Evolutionary conservation across 1,140 invertebrate genomes (phyloP).

Genomic region (Liolophura sinensis): DNA sequence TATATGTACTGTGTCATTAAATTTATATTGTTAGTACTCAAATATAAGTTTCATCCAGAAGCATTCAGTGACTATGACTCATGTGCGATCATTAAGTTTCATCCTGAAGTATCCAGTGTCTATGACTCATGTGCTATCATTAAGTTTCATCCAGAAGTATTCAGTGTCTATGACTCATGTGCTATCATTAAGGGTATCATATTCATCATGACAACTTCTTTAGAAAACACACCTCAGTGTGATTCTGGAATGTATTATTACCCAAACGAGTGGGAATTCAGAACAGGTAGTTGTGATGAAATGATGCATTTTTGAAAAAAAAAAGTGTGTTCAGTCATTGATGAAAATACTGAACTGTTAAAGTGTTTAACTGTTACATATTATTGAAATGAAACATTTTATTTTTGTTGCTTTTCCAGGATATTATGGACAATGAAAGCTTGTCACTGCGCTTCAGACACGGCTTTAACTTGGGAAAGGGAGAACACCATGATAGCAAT

Average conservation of each 20-base stretch:
- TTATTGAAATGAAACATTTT: background rate
- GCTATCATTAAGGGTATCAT: no score
- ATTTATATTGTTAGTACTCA: background rate
- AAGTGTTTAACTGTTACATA: no score
- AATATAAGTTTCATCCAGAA: background rate
- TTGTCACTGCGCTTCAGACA: slow-evolving; percentile 29
- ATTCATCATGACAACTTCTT: no score
- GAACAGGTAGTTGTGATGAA: background rate
- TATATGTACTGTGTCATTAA: background rate
- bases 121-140: no score
- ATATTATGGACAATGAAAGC: slow-evolving; percentile 44
- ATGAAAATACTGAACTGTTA: background rate
- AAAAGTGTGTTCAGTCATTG: background rate
- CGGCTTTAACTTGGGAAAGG: slow-evolving; percentile 13
- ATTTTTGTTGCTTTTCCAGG: slow-evolving; percentile 29
- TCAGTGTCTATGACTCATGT: no score
- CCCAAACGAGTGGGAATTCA: background rate
- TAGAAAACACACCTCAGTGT: no score
- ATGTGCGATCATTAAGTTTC: no score
- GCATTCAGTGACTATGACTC: no score
- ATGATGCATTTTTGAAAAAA: background rate
- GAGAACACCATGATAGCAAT: slow-evolving; percentile 42
- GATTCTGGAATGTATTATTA: background rate
- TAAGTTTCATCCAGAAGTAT: no score
- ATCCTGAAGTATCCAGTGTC: no score